Evolutionary conservation across 2,888 invertebrate species (phyloP).

Genomic region (Crematogaster levior): DNA sequence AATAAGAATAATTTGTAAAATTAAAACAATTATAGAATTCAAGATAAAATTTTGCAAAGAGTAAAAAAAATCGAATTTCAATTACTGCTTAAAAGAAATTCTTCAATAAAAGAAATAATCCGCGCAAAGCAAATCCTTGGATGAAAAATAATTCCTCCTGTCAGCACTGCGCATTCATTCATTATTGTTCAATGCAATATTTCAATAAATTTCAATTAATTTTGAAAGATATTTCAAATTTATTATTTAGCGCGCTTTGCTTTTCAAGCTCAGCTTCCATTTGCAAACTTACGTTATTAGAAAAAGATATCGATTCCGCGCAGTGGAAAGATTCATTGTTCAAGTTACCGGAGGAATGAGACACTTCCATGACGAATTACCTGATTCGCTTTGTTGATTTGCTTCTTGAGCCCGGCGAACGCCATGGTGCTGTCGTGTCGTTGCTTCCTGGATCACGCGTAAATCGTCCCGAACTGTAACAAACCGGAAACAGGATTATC

Average conservation of each 20-base stretch:
- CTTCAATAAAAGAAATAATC: neutral
- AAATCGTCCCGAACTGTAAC: slow-evolving; percentile 58
- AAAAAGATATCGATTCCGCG: neutral
- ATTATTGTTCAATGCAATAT: slow-evolving; percentile 8
- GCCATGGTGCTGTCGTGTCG: slow-evolving; percentile 90
- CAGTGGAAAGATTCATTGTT: neutral
- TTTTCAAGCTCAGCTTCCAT: neutral
- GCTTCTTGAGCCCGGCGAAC: slow-evolving; percentile 99
- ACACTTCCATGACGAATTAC: slow-evolving; percentile 86
- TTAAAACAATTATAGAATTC: neutral
- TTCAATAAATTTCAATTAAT: neutral
- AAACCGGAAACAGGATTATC: slow-evolving; percentile 13
- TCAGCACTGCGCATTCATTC: neutral
- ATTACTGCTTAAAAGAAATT: slow-evolving; percentile 2
- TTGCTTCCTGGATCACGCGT: slow-evolving; percentile 11
- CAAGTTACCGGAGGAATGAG: neutral
- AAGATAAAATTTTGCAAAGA: neutral
- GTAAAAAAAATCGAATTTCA: neutral
- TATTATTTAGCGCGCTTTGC: neutral
- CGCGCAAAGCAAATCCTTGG: neutral
- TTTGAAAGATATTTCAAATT: neutral
- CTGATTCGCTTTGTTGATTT: slow-evolving; percentile 99
- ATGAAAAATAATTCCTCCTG: neutral
- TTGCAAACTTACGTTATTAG: neutral
- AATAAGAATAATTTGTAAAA: neutral